These are phyloP conservation scores for Microplitis demolitor DNA, from an alignment of 1,140 invertebrate species.

Conservation along the genomic window DNA sequence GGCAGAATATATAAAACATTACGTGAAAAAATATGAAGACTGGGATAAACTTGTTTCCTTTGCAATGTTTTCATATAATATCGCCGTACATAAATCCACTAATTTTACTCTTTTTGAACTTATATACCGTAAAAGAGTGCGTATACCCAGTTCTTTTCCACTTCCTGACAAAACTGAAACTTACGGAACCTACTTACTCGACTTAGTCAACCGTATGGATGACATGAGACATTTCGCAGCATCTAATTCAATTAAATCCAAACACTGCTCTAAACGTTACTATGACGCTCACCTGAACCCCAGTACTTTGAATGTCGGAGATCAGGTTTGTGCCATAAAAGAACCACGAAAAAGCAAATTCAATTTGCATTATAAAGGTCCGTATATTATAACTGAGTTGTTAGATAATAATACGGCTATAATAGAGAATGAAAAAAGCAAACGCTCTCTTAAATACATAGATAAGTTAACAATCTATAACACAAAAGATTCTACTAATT, in stretches of 20 bases:
- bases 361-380: not conserved
- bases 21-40: too few species aligned
- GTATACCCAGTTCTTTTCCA: constrained; percentile 32
- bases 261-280: constrained; percentile 10
- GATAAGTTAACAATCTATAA: too few species aligned
- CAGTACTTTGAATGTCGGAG: not conserved
- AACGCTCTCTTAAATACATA: not conserved
- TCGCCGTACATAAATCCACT: too few species aligned
- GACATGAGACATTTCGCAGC: not conserved
- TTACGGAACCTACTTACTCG: constrained; percentile 5
- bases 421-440: too few species aligned
- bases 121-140: constrained; percentile 24
- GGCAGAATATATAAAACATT: too few species aligned
- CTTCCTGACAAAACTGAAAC: not conserved
- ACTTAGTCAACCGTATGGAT: not conserved
- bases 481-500: too few species aligned
- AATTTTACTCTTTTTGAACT: too few species aligned
- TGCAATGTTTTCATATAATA: too few species aligned
- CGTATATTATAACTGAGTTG: not conserved
- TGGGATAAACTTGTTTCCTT: too few species aligned
- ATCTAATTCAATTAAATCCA: not conserved
- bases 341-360: not conserved
- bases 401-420: too few species aligned
- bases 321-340: not conserved
- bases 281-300: not conserved